Conservation (phyloP, 2,888 invertebrate species). For the Synanthedon formicaeformis region DNA sequence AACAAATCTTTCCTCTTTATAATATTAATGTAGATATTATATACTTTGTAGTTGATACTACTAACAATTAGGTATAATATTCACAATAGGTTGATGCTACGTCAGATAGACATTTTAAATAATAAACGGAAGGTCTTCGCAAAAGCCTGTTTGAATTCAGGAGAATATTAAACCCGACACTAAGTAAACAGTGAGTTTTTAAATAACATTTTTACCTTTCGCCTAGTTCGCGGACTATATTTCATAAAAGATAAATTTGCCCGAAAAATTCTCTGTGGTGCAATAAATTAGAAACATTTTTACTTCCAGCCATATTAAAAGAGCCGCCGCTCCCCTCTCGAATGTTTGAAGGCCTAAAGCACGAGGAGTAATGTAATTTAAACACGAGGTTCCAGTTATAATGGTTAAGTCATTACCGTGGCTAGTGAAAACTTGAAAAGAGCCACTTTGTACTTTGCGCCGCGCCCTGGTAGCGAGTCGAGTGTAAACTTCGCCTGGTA, state of each 20-base stretch:
- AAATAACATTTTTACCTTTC: conserved; percentile 14
- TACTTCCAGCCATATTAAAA: conserved; percentile 12
- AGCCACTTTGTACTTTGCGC: conserved; percentile 29
- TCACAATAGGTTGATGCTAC: too few species aligned
- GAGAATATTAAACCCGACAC: conserved; percentile 12
- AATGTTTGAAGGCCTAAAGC: conserved; percentile 4
- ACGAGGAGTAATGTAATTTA: conserved; percentile 6
- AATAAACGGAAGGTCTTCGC: too few species aligned
- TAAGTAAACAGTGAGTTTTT: conserved; percentile 12
- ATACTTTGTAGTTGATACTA: too few species aligned
- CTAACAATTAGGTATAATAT: too few species aligned
- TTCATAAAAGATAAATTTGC: conserved; percentile 21
- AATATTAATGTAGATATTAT: too few species aligned
- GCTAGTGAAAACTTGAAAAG: conserved; percentile 27
- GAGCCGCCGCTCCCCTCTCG: conserved; percentile 9
- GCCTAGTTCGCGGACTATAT: conserved; percentile 24
- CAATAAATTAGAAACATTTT: conserved; percentile 38
- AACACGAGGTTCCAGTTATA: conserved; percentile 12
- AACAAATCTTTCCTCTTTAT: too few species aligned
- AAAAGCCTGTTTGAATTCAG: conserved; percentile 4
- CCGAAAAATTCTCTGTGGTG: conserved; percentile 28
- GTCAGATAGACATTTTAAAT: too few species aligned
- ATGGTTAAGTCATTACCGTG: conserved; percentile 15
- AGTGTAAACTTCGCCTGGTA: not conserved
- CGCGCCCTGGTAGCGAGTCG: conserved; percentile 5